phyloP scores from a whole-genome alignment of 1,140 invertebrate genomes.

The Mamestra configurata region DNA sequence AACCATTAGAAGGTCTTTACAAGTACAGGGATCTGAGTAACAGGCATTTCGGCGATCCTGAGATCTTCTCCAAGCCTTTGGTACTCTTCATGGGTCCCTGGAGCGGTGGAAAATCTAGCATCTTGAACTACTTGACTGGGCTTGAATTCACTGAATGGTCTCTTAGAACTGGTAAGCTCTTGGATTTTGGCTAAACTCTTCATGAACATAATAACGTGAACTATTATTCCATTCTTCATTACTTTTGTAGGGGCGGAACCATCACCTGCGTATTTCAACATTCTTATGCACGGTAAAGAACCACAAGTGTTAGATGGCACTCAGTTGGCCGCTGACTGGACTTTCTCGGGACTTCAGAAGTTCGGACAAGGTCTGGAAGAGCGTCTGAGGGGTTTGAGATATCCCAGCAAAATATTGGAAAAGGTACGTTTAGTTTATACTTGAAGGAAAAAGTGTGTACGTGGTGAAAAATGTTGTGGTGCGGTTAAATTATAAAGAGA shows the following conservation, averaged over 20 bases:
- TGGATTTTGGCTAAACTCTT: neutral
- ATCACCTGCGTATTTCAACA: conserved; percentile 97
- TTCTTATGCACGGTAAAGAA: conserved; percentile 95
- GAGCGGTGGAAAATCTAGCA: conserved; percentile 98
- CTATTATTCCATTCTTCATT: conserved; percentile 12
- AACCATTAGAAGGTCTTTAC: conserved; percentile 96
- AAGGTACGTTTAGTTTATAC: conserved; percentile 89
- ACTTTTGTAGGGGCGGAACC: conserved; percentile 95
- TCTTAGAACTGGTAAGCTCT: conserved; percentile 93
- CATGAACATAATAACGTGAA: neutral
- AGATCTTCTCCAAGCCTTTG: conserved; percentile 98
- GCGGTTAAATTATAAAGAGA: no score
- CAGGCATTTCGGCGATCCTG: conserved; percentile 96
- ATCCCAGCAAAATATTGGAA: conserved; percentile 95
- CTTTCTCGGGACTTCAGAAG: conserved; percentile 97
- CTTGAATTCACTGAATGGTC: conserved; percentile 95
- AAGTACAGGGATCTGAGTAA: conserved; percentile 98
- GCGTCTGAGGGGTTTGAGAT: conserved; percentile 93
- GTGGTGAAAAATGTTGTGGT: no score
- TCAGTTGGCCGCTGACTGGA: conserved; percentile 97
- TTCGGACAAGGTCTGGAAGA: conserved; percentile 98
- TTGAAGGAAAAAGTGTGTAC: neutral
- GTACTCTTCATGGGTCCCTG: conserved; percentile 98
- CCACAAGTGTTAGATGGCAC: conserved; percentile 96
- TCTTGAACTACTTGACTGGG: conserved; percentile 97